phyloP scores from a whole-genome alignment of 2,797 vertebrate species.

The Micropoecilia bifurca region DNA sequence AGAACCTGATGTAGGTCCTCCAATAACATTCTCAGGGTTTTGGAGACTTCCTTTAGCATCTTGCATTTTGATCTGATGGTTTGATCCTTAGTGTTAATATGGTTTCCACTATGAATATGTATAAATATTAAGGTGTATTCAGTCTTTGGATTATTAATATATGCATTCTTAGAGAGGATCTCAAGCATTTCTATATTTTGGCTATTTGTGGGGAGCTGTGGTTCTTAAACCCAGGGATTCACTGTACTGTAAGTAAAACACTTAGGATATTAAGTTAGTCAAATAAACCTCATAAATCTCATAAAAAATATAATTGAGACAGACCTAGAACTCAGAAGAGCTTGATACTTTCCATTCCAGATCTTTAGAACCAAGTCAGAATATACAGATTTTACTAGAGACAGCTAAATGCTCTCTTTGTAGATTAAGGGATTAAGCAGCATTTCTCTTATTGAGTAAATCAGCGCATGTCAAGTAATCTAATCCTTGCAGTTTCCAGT shows the following conservation, averaged over 20 bases:
- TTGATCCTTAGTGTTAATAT: not conserved
- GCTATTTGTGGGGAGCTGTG: not conserved
- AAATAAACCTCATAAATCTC: not conserved
- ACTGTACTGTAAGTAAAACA: not conserved
- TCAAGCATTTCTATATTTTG: not conserved
- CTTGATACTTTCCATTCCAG: not conserved
- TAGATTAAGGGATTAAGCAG: slow-evolving; percentile 13
- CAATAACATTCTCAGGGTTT: not conserved
- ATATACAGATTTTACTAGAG: not conserved
- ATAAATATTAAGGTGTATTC: not conserved
- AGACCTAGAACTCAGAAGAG: not conserved
- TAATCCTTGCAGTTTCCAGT: slow-evolving; percentile 11
- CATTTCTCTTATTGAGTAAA: slow-evolving; percentile 11
- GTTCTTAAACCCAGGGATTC: not conserved
- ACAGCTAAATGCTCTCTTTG: slow-evolving; percentile 2
- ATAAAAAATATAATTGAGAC: not conserved
- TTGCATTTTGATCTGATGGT: not conserved
- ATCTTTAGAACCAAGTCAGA: not conserved
- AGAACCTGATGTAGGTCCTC: not conserved
- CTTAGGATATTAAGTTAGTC: not conserved
- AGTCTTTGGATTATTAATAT: not conserved
- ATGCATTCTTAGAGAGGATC: not conserved
- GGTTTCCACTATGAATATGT: not conserved
- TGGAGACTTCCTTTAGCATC: not conserved
- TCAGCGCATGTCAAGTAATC: slow-evolving; percentile 6